Conservation (phyloP, 1,140 invertebrate genomes). For the Pseudoatta argentina region DNA sequence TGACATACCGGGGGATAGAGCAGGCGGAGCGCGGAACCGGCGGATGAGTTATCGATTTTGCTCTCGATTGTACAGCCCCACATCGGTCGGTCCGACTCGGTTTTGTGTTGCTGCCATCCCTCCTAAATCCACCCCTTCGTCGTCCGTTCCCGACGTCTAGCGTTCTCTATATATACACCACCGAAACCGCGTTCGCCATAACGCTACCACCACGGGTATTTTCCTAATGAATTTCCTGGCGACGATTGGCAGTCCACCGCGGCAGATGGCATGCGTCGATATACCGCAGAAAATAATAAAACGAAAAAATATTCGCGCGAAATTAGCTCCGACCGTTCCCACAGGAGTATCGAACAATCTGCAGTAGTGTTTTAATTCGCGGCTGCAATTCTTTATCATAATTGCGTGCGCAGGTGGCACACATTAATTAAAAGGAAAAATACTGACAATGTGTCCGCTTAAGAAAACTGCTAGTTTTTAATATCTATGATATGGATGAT, state of each 20-base stretch:
- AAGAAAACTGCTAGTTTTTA: background rate
- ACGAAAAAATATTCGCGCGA: slow-evolving; percentile 11
- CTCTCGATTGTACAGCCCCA: slow-evolving; percentile 51
- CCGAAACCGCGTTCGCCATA: slow-evolving; percentile 53
- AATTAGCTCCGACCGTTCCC: slow-evolving; percentile 36
- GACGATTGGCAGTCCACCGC: slow-evolving; percentile 51
- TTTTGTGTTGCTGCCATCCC: slow-evolving; percentile 24
- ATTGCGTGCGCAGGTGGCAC: slow-evolving; percentile 31
- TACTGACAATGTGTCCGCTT: background rate
- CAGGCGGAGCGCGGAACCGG: slow-evolving; percentile 39
- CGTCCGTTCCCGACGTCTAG: background rate
- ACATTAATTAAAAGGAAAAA: slow-evolving; percentile 43
- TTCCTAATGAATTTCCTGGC: slow-evolving; percentile 63
- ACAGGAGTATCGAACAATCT: slow-evolving; percentile 26
- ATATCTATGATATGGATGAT: background rate
- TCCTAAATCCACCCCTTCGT: background rate
- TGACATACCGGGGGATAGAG: slow-evolving; percentile 47
- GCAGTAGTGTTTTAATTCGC: slow-evolving; percentile 49
- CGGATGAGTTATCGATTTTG: slow-evolving; percentile 63
- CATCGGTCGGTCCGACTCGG: slow-evolving; percentile 34
- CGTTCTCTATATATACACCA: background rate
- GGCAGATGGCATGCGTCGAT: slow-evolving; percentile 55
- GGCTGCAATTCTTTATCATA: slow-evolving; percentile 46
- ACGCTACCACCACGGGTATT: slow-evolving; percentile 39
- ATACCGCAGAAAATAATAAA: slow-evolving; percentile 16